phyloP scores from a whole-genome alignment of 2,113 vertebrate species.

The Channa maculata region DNA sequence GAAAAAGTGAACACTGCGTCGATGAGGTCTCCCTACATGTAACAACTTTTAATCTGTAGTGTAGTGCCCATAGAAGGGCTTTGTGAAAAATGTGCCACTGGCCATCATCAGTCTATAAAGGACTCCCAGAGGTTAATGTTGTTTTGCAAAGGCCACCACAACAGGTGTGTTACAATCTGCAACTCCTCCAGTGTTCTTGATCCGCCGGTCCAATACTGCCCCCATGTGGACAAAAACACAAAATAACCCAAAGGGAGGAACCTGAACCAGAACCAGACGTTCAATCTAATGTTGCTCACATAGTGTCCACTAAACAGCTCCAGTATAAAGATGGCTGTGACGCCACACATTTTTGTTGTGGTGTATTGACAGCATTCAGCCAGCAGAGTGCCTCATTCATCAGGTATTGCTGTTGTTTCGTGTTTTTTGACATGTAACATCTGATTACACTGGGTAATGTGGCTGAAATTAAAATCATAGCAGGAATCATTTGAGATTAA shows the following conservation, averaged over 20 bases:
- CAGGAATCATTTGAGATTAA: no score
- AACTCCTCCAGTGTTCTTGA: not conserved
- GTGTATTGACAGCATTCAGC: no score
- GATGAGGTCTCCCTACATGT: conserved; percentile 9
- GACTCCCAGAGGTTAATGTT: conserved; percentile 38
- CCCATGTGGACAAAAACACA: conserved; percentile 52
- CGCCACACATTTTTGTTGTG: no score
- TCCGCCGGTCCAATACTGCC: conserved; percentile 61
- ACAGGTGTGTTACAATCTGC: conserved; percentile 60
- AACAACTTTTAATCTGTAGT: conserved; percentile 29
- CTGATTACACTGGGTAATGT: no score
- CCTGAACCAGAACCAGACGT: no score
- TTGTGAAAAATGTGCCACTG: conserved; percentile 11
- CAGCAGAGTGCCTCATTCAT: no score
- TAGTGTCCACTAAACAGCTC: no score
- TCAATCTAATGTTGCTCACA: no score
- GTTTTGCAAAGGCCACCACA: conserved; percentile 24
- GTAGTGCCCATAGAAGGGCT: conserved; percentile 3
- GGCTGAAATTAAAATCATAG: no score
- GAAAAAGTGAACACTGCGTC: conserved; percentile 15
- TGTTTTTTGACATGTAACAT: no score
- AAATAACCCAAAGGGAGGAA: not conserved
- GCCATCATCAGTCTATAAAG: conserved; percentile 15
- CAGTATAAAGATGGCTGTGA: no score
- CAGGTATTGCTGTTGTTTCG: no score